Conservation (phyloP, 2,888 invertebrate species). For the Hydroisotoma schaefferi region DNA sequence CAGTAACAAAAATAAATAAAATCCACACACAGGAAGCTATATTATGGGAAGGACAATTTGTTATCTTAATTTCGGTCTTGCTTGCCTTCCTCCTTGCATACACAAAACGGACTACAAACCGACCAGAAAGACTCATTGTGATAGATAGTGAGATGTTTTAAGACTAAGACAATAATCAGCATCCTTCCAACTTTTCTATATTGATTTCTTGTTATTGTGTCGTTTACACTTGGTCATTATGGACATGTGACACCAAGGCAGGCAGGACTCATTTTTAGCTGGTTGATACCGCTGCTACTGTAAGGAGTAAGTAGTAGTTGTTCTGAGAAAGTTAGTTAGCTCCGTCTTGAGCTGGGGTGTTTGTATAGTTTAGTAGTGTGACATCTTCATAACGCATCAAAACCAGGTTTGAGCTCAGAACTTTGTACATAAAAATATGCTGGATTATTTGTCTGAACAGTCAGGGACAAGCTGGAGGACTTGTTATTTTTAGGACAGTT, state of each 20-base stretch:
- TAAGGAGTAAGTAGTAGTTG: no score
- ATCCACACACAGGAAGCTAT: no score
- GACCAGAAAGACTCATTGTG: not conserved
- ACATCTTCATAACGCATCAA: constrained; percentile 45
- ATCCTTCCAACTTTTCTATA: not conserved
- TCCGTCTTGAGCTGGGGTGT: constrained; percentile 1
- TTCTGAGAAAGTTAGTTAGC: not conserved
- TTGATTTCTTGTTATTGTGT: constrained; percentile 35
- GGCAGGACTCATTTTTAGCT: not conserved
- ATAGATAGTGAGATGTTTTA: not conserved
- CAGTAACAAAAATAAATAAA: no score
- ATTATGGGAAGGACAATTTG: no score
- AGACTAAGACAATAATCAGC: not conserved
- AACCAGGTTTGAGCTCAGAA: constrained; percentile 40
- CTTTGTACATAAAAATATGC: constrained; percentile 46
- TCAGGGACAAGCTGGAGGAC: constrained; percentile 3
- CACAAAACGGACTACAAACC: no score
- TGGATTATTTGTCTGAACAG: constrained; percentile 27
- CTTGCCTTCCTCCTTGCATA: no score
- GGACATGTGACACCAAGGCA: constrained; percentile 41
- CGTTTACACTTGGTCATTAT: constrained; percentile 48
- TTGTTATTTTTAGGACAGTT: no score
- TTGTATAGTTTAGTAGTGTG: constrained; percentile 17
- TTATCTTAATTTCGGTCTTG: no score
- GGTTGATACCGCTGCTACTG: no score